Evolutionary conservation across 2,113 vertebrate genomes (phyloP).

Genomic region (Petrocephalus zakoni): DNA sequence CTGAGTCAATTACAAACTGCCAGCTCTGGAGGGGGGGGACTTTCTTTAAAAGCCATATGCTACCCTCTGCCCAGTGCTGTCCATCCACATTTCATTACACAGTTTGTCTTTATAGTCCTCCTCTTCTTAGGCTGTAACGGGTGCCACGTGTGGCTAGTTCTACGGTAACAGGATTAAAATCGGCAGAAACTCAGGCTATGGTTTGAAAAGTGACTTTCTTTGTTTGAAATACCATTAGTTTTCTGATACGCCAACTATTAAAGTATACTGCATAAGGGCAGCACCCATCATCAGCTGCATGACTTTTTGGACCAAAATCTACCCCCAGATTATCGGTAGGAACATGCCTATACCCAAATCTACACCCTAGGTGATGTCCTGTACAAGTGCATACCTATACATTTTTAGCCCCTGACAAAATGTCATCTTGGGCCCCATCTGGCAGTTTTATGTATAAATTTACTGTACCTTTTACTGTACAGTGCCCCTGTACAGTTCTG

Average conservation of each 20-base stretch:
- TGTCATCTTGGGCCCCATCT: too few relatives aligned
- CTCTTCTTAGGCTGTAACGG: background rate
- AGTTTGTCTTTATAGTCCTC: background rate
- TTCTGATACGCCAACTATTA: background rate
- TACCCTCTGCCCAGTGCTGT: background rate
- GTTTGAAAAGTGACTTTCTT: background rate
- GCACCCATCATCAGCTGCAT: background rate
- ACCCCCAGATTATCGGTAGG: too few relatives aligned
- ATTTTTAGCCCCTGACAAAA: too few relatives aligned
- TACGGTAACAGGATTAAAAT: background rate
- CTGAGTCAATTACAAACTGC: slow-evolving; percentile 1
- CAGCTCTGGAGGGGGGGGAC: background rate
- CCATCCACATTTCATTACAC: background rate
- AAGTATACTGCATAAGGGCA: background rate
- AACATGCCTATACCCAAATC: too few relatives aligned
- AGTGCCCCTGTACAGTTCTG: too few relatives aligned
- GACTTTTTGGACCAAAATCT: too few relatives aligned
- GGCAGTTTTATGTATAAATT: too few relatives aligned
- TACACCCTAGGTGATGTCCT: too few relatives aligned
- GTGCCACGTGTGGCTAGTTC: background rate
- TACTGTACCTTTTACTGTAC: too few relatives aligned
- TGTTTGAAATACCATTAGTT: background rate
- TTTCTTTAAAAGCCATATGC: background rate
- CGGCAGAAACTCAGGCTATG: background rate
- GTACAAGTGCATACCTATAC: too few relatives aligned